Conservation (phyloP, 2,888 invertebrate species). For the Drosophila diplacantha region DNA sequence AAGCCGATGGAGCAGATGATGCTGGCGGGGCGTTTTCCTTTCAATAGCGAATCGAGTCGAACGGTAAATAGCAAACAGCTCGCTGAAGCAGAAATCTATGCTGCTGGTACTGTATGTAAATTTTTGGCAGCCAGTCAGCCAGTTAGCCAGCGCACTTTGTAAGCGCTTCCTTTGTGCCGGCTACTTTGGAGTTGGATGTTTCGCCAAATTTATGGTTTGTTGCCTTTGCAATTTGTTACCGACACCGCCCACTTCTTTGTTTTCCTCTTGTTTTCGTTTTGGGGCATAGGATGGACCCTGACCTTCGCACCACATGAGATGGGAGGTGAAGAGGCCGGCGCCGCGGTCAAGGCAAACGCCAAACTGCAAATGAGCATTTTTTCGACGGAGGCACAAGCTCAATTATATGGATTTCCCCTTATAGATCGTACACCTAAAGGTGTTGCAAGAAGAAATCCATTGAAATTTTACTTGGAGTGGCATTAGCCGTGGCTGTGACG, state of each 20-base stretch:
- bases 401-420: background rate
- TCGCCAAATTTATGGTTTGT: constrained; percentile 45
- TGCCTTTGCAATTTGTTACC: constrained; percentile 31
- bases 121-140: constrained; percentile 26
- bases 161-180: constrained; percentile 37
- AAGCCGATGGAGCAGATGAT: constrained; percentile 3
- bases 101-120: constrained; percentile 49
- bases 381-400: constrained; percentile 1
- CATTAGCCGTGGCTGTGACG: constrained; percentile 3
- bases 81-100: constrained; percentile 35
- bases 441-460: constrained; percentile 12
- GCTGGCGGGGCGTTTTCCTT: constrained; percentile 50
- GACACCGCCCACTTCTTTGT: constrained; percentile 18
- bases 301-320: constrained; percentile 22
- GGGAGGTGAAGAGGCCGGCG: background rate
- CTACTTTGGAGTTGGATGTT: constrained; percentile 18
- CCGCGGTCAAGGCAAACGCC: constrained; percentile 24
- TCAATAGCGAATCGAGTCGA: constrained; percentile 48
- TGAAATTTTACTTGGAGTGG: constrained; percentile 2
- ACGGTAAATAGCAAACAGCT: constrained; percentile 26
- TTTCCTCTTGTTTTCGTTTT: constrained; percentile 9
- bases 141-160: constrained; percentile 17
- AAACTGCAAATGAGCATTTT: constrained; percentile 3
- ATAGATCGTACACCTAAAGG: background rate
- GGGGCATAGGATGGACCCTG: constrained; percentile 27